These are phyloP conservation scores for Tribolium madens DNA, from an alignment of 1,140 invertebrate species.

Conservation along the genomic window DNA sequence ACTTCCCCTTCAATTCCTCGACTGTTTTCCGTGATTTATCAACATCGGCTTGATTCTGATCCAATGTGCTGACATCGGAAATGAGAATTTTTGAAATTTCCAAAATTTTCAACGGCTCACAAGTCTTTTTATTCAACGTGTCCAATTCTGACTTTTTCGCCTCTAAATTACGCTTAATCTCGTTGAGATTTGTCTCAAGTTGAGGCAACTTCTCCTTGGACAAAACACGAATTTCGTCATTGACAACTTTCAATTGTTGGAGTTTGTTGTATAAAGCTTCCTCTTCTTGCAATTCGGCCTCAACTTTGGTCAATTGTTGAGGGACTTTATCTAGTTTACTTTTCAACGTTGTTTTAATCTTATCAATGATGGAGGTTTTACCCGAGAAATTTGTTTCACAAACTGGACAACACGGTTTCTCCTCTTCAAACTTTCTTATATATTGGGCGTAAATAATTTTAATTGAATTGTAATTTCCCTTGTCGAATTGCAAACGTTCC, in stretches of 20 bases:
- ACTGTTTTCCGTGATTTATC: conserved; percentile 50
- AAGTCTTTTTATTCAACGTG: conserved; percentile 49
- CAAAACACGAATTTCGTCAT: conserved; percentile 56
- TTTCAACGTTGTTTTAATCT: conserved; percentile 65
- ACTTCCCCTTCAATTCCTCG: conserved; percentile 63
- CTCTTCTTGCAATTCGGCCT: conserved; percentile 61
- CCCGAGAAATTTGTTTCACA: conserved; percentile 60
- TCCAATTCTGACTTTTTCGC: conserved; percentile 48
- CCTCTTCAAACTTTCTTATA: conserved; percentile 58
- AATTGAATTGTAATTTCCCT: conserved; percentile 65
- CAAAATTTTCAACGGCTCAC: conserved; percentile 52
- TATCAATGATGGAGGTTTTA: conserved; percentile 46
- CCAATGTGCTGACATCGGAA: conserved; percentile 57
- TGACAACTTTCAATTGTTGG: conserved; percentile 58
- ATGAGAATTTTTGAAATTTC: conserved; percentile 55
- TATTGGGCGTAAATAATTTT: conserved; percentile 67
- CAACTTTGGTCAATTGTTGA: conserved; percentile 59
- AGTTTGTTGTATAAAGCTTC: conserved; percentile 58
- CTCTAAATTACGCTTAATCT: conserved; percentile 49
- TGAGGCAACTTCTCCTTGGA: conserved; percentile 47
- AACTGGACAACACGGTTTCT: conserved; percentile 61
- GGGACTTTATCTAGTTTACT: conserved; percentile 69
- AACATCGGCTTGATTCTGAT: conserved; percentile 60
- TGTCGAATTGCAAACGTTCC: conserved; percentile 66
- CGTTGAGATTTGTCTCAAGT: conserved; percentile 48